Evolutionary conservation across 2,113 vertebrate species (phyloP), one percentile per base, ranked within the genome.

Genomic region (Hymenochirus boettgeri): DNA sequence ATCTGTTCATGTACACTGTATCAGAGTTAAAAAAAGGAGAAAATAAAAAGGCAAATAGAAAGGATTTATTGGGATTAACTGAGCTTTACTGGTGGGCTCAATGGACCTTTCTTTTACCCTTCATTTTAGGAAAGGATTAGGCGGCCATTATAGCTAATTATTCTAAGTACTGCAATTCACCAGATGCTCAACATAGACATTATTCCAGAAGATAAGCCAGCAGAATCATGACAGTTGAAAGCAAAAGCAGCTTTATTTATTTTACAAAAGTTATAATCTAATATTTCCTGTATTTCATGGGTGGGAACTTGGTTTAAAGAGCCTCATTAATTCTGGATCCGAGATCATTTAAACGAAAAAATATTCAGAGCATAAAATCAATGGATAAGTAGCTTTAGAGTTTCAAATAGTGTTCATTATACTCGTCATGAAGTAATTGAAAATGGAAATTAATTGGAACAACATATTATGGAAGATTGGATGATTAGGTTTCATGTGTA

Each of bases 21-120:
- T 73, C 72, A 72, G 29, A 61, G 46, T 12, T 23, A 65, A 76
- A 70, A 39, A 62, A 33, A n/a, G n/a, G n/a, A n/a, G n/a, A n/a
- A n/a, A 47, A 42, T 65, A 65, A 76, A 73, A 74, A 75, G 71
- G 59, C 48, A 74, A 71, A 74, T 77, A 61, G 3, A 57, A 57
- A 75, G 70, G 60, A 18, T 73, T 74, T 67, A 9, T 52, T 66
- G 60, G 59, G 58, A 70, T 77, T 75, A 74, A 76, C 72, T 74
- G 2, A 0, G 21, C 15, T 80, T 77, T 72, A 59, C 64, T 76
- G 73, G 56, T 70, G 53, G 73, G 15, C 52, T 60, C 45, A 65
- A 39, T 37, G 29, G 71, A 69, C 72, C 69, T 78, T 24, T 15
- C 22, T 74, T 74, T 79, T 75, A 56, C 50, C 69, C 69, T 3